Base-by-base conservation (phyloP, 2,888 invertebrate species). In the Autographa gamma region DNA sequence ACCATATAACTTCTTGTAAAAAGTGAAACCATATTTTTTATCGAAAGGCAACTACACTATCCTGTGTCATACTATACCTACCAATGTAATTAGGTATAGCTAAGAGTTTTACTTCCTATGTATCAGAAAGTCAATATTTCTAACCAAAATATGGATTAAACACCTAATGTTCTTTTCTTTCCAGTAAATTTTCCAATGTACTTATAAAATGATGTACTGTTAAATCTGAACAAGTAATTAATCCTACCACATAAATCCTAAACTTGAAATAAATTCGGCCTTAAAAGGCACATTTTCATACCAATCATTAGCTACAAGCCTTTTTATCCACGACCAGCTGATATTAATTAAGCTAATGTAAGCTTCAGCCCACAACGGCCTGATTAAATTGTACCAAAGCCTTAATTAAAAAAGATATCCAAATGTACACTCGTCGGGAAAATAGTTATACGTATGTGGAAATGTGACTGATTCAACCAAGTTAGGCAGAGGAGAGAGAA, bases 331-430 rank as follows among this genome's bases (percentile, higher is more conserved):
- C 31, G 38, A 41, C 52, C 63, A 65, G 65, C 71, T 60, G 60
- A 72, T 61, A 77, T 73, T 75, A 80, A 80, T 80, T 77, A 75
- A 77, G 62, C 61, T 80, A 66, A 77, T 77, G 73, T 66, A 65
- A 66, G 64, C 66, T 34, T 14, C 56, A 66, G 31, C 69, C 63
- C 66, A 69, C 64, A 74, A 61, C 41, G 31, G 48, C 58, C 63
- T 80, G 67, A 76, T 80, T 76, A 76, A 77, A 77, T 65, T 67
- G 65, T 59, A 67, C 60, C 61, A 60, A 60, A 59, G 52, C n/a
- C 63, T 77, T 80, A 66, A 80, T 75, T 75, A 77, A 77, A 77
- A 38, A 75, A 71, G 65, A 65, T 69, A 54, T 71, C 59, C 38
- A 31, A 11, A 56, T 66, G 66, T 70, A 54, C 34, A 56, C 25